These are phyloP conservation scores for Brachypteracias leptosomus DNA, from an alignment of 2,113 vertebrate genomes.

Conservation along the genomic window DNA sequence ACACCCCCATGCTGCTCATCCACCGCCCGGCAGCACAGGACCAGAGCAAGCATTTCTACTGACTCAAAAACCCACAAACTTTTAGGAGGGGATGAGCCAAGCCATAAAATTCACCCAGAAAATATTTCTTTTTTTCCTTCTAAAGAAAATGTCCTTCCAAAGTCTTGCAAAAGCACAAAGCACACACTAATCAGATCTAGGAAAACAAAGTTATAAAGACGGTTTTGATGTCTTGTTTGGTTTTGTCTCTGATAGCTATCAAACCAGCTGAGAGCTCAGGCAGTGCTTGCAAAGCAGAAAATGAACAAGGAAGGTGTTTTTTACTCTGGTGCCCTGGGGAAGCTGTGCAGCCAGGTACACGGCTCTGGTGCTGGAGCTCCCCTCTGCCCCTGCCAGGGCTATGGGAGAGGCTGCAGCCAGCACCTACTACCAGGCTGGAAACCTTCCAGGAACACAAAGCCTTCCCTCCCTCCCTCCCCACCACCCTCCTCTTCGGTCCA, in stretches of 20 bases:
- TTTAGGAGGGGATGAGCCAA: no score
- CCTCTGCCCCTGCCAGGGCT: constrained; percentile 8
- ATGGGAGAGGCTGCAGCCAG: not conserved
- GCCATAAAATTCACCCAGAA: not conserved
- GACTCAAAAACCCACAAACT: not conserved
- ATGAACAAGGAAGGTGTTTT: not conserved
- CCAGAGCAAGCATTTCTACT: not conserved
- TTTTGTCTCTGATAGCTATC: not conserved
- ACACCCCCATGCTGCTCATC: no score
- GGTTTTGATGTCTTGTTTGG: not conserved
- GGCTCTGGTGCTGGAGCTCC: not conserved
- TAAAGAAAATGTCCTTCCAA: not conserved
- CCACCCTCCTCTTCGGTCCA: not conserved
- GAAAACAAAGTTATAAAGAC: not conserved
- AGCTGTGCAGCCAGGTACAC: not conserved
- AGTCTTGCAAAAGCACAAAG: not conserved
- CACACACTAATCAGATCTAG: accelerated
- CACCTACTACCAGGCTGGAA: constrained; percentile 16
- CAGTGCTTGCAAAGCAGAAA: not conserved
- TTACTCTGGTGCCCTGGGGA: not conserved
- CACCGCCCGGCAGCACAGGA: not conserved
- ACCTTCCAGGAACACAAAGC: not conserved
- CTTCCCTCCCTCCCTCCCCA: not conserved
- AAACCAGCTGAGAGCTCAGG: not conserved
- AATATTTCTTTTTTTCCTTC: not conserved